Evolutionary conservation across 2,797 vertebrate genomes (phyloP), one percentile per base, ranked within the genome.

Genomic region (Melanotaenia trifasciata): DNA sequence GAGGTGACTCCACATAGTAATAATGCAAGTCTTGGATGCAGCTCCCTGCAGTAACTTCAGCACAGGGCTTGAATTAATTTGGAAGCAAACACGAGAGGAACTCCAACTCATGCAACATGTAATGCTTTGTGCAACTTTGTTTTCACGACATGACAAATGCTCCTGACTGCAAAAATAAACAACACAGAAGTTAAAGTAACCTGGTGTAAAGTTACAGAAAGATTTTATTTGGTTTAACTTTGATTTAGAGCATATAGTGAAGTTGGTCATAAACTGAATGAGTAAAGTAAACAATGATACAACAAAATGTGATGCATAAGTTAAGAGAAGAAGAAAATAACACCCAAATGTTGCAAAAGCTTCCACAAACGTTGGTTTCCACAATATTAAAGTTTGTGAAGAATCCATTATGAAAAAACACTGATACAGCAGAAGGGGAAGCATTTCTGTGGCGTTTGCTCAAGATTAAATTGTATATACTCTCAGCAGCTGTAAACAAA

Each of bases 141-240:
- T 71, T 70, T 67, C 61, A 26, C 20, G 38, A 18, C 30, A 54
- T 40, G 40, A 70, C n/a, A 70, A 70, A 43, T 1, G n/a, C 4
- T 32, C 30, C 8, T 22, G 62, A 61, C 65, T 68, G 67, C 70
- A 72, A 38, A 24, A 38, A 68, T 58, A 62, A 70, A 67, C 50
- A 64, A 30, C 28, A 30, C 9, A 10, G 24, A 43, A 11, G 33
- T 24, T 28, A 47, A 6, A n/a, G 6, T 30, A 36, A 72, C 65
- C 20, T 38, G 24, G 4, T 24, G 50, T 53, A 5, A 7, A 60
- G 13, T 53, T 45, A 11, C 36, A 38, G 11, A 38, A 2, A 38
- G 36, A 38, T 38, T 40, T 40, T 40, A 40, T 40, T 40, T 40
- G 13, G 38, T 40, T 40, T 65, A 12, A 53, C 10, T 57, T 59